Conservation (phyloP, 2,113 vertebrate species). For the Mustela nigripes region DNA sequence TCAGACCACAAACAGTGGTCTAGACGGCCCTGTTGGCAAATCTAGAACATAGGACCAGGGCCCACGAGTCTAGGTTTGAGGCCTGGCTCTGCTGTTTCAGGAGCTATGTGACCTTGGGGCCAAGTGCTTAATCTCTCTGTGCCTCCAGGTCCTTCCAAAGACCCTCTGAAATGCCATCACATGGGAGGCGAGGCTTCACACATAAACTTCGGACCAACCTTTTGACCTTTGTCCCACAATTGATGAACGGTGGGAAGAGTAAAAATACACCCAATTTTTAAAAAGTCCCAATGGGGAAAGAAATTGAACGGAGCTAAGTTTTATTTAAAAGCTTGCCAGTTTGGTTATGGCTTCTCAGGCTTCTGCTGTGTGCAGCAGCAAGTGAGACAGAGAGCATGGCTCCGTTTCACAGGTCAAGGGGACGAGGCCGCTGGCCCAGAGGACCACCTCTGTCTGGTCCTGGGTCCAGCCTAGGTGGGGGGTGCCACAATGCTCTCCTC, state of each 20-base stretch:
- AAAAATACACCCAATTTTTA: background rate
- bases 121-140: background rate
- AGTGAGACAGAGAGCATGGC: rapidly evolving
- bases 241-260: background rate
- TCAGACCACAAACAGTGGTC: rapidly evolving
- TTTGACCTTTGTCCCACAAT: background rate
- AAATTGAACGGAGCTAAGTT: background rate
- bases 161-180: background rate
- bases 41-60: too few relatives aligned
- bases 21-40: rapidly evolving
- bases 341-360: background rate
- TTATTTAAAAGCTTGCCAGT: background rate
- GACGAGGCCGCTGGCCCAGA: rapidly evolving
- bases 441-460: background rate
- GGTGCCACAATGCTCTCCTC: background rate
- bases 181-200: background rate
- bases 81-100: background rate
- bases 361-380: rapidly evolving
- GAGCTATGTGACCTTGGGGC: too few relatives aligned
- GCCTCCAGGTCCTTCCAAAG: background rate
- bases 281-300: background rate
- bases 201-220: background rate
- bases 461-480: background rate
- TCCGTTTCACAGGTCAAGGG: background rate
- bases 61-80: rapidly evolving